Conservation (phyloP, 2,888 invertebrate genomes). For the Bhutanitis thaidina region DNA sequence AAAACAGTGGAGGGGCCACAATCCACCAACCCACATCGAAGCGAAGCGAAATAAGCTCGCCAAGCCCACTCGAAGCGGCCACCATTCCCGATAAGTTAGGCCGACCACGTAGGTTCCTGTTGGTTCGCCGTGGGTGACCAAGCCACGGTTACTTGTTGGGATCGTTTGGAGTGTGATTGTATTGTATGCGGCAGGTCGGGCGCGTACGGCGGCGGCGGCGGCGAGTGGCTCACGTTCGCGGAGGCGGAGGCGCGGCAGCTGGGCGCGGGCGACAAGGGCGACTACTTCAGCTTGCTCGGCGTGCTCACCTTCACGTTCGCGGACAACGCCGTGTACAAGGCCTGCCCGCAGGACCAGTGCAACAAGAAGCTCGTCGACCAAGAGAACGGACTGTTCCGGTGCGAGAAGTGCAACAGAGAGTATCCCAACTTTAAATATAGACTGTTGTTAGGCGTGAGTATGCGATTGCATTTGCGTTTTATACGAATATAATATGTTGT, state of each 20-base stretch:
- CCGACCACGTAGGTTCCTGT: too few relatives aligned
- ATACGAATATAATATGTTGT: too few relatives aligned
- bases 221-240: constrained; percentile 87
- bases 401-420: constrained; percentile 96
- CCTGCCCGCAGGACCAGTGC: constrained; percentile 93
- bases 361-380: constrained; percentile 97
- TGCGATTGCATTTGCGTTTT: too few relatives aligned
- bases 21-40: too few relatives aligned
- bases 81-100: too few relatives aligned
- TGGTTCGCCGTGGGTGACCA: too few relatives aligned
- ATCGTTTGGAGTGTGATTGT: too few relatives aligned
- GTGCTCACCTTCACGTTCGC: constrained; percentile 87
- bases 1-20: too few relatives aligned
- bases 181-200: constrained; percentile 58
- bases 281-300: constrained; percentile 89
- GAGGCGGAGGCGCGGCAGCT: constrained; percentile 86
- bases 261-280: constrained; percentile 87
- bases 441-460: constrained; percentile 86
- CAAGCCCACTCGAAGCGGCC: too few relatives aligned
- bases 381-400: constrained; percentile 92
- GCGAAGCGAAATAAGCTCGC: too few relatives aligned
- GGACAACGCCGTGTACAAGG: constrained; percentile 93
- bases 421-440: constrained; percentile 93
- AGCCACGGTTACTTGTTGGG: too few relatives aligned
- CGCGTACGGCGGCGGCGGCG: constrained; percentile 64